Evolutionary conservation across 2,888 invertebrate species (phyloP).

Genomic region (Phalera bucephala): DNA sequence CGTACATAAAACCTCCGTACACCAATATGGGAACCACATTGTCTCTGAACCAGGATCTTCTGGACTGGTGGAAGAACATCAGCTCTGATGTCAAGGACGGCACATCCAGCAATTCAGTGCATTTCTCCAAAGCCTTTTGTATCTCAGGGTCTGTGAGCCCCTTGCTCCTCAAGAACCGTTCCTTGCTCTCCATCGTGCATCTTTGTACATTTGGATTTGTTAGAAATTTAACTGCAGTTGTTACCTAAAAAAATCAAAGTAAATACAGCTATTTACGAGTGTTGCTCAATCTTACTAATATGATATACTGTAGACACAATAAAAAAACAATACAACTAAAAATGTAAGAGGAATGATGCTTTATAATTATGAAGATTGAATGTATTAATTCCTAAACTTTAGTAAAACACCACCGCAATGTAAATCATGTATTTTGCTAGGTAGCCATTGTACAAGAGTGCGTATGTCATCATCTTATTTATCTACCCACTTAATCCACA

Average conservation of each 20-base stretch:
- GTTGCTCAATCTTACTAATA: background rate
- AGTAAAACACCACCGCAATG: no score
- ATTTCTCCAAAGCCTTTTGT: constrained; percentile 87
- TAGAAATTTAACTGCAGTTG: constrained; percentile 93
- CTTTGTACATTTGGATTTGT: constrained; percentile 92
- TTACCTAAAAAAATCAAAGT: constrained; percentile 83
- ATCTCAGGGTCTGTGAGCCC: constrained; percentile 90
- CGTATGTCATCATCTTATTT: no score
- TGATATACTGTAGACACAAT: no score
- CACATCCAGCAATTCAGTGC: constrained; percentile 69
- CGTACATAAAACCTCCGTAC: constrained; percentile 91
- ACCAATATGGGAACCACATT: constrained; percentile 87
- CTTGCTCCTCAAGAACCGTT: constrained; percentile 89
- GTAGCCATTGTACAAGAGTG: no score
- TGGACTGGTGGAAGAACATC: constrained; percentile 62
- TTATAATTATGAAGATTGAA: no score
- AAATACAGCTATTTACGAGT: background rate
- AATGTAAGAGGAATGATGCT: no score
- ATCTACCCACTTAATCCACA: no score
- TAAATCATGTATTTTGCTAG: no score
- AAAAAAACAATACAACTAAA: no score
- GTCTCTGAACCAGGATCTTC: constrained; percentile 84
- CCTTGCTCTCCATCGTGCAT: constrained; percentile 90
- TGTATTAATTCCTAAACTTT: no score
- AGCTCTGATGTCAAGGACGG: constrained; percentile 68